A percentile compares a stretch with the other conserved stretches of the same genome.
Evolutionary conservation across 2,888 invertebrate species (phyloP).

Genomic region (Lymantria dispar): DNA sequence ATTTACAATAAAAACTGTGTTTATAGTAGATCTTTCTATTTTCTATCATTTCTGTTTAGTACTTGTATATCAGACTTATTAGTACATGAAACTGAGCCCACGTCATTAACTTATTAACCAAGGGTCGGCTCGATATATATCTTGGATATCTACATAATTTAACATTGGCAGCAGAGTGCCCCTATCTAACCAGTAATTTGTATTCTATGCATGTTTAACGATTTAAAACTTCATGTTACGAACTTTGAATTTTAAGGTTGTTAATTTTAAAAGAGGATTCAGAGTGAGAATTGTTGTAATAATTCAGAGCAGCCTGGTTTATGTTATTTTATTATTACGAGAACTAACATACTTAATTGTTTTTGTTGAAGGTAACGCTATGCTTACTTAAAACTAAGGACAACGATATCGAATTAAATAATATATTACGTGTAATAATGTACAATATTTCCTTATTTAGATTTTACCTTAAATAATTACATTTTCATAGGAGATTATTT

Average conservation of each 20-base stretch:
- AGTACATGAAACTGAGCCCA: background rate
- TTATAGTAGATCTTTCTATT: too few species aligned
- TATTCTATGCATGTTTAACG: conserved; percentile 14
- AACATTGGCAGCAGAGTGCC: background rate
- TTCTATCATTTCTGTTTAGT: too few species aligned
- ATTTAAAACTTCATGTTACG: conserved; percentile 14
- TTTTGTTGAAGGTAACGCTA: too few species aligned
- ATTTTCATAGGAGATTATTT: too few species aligned
- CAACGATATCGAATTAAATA: too few species aligned
- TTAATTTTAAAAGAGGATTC: background rate
- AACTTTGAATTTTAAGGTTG: conserved; percentile 3
- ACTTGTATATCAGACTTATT: background rate
- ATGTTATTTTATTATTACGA: too few species aligned
- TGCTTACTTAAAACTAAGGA: too few species aligned
- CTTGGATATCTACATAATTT: background rate
- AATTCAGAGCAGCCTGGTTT: background rate
- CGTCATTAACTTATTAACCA: conserved; percentile 19
- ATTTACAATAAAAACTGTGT: too few species aligned
- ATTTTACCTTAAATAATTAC: too few species aligned
- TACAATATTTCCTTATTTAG: too few species aligned
- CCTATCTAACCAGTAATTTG: background rate
- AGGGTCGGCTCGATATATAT: conserved; percentile 5
- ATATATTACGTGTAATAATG: too few species aligned
- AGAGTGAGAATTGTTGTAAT: background rate
- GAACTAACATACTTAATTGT: too few species aligned